phyloP scores from a whole-genome alignment of 2,797 vertebrate species.

The Apogon hyalosoma region DNA sequence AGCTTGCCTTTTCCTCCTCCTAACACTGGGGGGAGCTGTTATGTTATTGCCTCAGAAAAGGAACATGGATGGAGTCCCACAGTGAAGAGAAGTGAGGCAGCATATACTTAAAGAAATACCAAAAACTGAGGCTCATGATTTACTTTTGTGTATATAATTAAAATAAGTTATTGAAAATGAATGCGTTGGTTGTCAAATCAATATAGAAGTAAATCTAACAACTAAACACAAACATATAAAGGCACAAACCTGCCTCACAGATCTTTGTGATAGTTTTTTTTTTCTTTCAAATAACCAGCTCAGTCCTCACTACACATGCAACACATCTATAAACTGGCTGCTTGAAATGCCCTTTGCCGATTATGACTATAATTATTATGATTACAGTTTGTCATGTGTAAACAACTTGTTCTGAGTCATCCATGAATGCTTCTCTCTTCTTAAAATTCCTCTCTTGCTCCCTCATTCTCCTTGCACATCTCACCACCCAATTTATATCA shows the following conservation, averaged over 20 bases:
- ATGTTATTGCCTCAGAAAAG: slow-evolving; percentile 45
- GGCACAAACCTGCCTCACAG: background rate
- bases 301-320: slow-evolving; percentile 6
- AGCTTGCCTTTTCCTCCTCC: slow-evolving; percentile 33
- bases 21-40: slow-evolving; percentile 80
- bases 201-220: slow-evolving; percentile 1
- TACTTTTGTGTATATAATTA: background rate
- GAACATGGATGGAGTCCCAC: background rate
- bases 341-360: slow-evolving; percentile 57
- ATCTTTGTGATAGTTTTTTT: slow-evolving; percentile 1
- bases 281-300: slow-evolving; percentile 18
- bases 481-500: slow-evolving; percentile 63
- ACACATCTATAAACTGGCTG: slow-evolving; percentile 39
- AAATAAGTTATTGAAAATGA: slow-evolving; percentile 6
- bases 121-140: slow-evolving; percentile 15
- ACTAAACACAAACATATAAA: slow-evolving; percentile 3
- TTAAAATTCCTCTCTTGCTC: slow-evolving; percentile 32
- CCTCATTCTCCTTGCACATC: slow-evolving; percentile 27
- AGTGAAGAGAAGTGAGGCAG: slow-evolving; percentile 12
- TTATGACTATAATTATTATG: slow-evolving; percentile 65
- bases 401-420: slow-evolving; percentile 71
- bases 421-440: slow-evolving; percentile 57
- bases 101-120: slow-evolving; percentile 6
- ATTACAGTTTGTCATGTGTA: slow-evolving; percentile 74
- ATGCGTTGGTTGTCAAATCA: slow-evolving; percentile 5